Percentiles rank a stretch among this genome's conserved stretches.
phyloP scores from a whole-genome alignment of 2,113 vertebrate species.

The Cinclus mexicanus region DNA sequence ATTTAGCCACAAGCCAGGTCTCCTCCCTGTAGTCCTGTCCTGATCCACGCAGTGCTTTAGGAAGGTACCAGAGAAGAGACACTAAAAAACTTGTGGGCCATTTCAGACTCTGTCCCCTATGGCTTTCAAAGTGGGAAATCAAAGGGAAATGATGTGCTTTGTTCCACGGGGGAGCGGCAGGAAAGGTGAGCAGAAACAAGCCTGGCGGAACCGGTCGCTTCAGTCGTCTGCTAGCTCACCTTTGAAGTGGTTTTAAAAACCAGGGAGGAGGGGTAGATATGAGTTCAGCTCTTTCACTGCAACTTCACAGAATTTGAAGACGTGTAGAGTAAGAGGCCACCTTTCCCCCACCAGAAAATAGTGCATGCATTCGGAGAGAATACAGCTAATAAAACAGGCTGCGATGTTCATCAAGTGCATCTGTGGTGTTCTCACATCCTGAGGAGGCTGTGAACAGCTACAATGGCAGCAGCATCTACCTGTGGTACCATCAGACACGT shows the following conservation, averaged over 20 bases:
- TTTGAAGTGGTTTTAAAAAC: conserved; percentile 61
- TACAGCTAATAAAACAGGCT: background rate
- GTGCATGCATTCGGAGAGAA: background rate
- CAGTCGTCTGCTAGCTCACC: conserved; percentile 1
- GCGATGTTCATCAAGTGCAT: background rate
- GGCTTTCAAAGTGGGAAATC: conserved; percentile 41
- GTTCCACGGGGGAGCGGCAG: conserved; percentile 1
- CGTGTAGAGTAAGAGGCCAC: background rate
- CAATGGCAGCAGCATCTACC: background rate
- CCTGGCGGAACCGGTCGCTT: conserved; percentile 19
- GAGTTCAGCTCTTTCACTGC: conserved; percentile 14
- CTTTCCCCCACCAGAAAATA: background rate
- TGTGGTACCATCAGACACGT: rapidly evolving
- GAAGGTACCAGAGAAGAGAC: background rate
- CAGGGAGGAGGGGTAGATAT: conserved; percentile 42
- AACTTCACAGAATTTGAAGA: conserved; percentile 36
- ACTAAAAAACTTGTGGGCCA: background rate
- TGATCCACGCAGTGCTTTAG: background rate
- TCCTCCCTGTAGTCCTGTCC: background rate
- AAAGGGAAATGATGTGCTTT: conserved; percentile 39
- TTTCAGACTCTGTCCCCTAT: conserved; percentile 5
- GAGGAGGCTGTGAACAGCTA: background rate
- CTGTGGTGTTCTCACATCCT: background rate
- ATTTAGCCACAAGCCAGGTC: background rate
- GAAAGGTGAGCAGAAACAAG: conserved; percentile 22